A percentile compares a stretch with the other conserved stretches of the same genome.
Evolutionary conservation across 2,113 vertebrate genomes (phyloP).

Genomic region (Brachyhypopomus gauderio): DNA sequence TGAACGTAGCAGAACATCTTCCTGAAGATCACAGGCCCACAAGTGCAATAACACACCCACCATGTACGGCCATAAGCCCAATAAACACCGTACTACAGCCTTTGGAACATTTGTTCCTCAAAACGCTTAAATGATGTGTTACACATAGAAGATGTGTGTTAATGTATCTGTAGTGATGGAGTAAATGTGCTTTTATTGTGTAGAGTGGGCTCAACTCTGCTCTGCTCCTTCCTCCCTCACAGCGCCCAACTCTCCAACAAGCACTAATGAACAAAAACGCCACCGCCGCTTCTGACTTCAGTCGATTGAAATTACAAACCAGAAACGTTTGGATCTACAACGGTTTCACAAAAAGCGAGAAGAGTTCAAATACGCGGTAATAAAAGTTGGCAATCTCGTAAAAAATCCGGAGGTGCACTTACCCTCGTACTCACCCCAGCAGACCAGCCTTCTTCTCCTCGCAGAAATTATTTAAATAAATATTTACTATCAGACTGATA

Average conservation of each 20-base stretch:
- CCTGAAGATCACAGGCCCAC: too few species aligned
- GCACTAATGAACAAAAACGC: conserved; percentile 56
- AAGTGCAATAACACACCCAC: conserved; percentile 31
- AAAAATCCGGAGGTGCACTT: conserved; percentile 58
- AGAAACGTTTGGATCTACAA: conserved; percentile 15
- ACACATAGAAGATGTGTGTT: not conserved
- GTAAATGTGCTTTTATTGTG: not conserved
- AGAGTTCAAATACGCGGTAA: conserved; percentile 29
- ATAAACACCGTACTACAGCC: too few species aligned
- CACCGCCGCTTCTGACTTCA: conserved; percentile 28
- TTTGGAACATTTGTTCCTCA: not conserved
- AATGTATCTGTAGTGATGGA: not conserved
- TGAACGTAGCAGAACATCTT: not conserved
- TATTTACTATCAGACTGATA: conserved; percentile 65
- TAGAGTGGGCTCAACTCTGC: conserved; percentile 47
- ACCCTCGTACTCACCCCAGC: conserved; percentile 64
- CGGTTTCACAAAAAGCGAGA: conserved; percentile 19
- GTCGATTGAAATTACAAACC: conserved; percentile 23
- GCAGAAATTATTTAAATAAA: conserved; percentile 66
- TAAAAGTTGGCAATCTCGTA: conserved; percentile 58
- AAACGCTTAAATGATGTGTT: not conserved
- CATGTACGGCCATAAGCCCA: not conserved
- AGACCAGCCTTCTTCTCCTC: conserved; percentile 60
- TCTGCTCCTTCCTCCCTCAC: conserved; percentile 10
- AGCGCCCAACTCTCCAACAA: conserved; percentile 61